Conservation (phyloP, 2,888 invertebrate species). For the Drosophila hamatofila region DNA sequence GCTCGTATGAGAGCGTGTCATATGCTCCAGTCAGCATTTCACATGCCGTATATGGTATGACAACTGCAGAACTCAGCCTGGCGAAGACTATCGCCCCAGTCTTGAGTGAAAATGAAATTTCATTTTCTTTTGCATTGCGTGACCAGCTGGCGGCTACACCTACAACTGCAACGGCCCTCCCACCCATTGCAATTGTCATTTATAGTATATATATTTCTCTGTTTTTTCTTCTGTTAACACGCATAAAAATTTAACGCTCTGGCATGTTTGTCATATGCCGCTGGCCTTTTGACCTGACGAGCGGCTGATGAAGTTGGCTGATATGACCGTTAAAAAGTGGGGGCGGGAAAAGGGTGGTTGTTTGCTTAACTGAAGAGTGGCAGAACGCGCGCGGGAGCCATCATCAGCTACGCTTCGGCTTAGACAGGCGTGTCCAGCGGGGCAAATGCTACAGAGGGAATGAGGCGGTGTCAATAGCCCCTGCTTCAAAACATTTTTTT, state of each 20-base stretch:
- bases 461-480: constrained; percentile 10
- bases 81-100: constrained; percentile 34
- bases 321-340: constrained; percentile 34
- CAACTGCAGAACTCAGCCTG: background rate
- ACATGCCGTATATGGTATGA: constrained; percentile 13
- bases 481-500: constrained; percentile 12
- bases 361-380: constrained; percentile 14
- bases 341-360: constrained; percentile 11
- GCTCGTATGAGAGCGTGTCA: constrained; percentile 13
- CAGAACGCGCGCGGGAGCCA: constrained; percentile 38
- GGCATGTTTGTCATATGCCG: constrained; percentile 67
- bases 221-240: constrained; percentile 45
- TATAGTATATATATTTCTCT: constrained; percentile 10
- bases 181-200: constrained; percentile 43
- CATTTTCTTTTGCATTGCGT: constrained; percentile 69
- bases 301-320: constrained; percentile 58
- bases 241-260: constrained; percentile 79
- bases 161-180: constrained; percentile 56
- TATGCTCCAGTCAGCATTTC: constrained; percentile 5
- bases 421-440: constrained; percentile 46
- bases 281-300: constrained; percentile 63
- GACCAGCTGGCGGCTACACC: constrained; percentile 64
- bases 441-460: background rate
- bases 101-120: constrained; percentile 32
- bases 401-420: constrained; percentile 45